Evolutionary conservation across 2,888 invertebrate genomes (phyloP).

Genomic region (Mystacides longicornis): DNA sequence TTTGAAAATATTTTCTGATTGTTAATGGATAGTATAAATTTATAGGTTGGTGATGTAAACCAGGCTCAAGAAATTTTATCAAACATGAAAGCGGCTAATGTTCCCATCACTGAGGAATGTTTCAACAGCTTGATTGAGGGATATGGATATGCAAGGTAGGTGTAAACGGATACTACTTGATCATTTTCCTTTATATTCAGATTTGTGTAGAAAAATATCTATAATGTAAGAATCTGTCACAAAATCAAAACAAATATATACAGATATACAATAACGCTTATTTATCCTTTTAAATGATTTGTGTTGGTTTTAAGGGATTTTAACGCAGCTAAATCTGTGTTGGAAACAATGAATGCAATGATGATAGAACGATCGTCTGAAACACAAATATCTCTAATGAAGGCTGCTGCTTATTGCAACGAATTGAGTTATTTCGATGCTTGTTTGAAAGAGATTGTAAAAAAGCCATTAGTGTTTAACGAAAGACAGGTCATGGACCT

Average conservation of each 20-base stretch:
- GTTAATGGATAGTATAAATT: too few species aligned
- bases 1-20: too few species aligned
- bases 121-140: constrained; percentile 55
- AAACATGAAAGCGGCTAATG: constrained; percentile 49
- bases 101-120: constrained; percentile 49
- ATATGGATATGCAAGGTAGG: constrained; percentile 48
- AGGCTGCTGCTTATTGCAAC: constrained; percentile 45
- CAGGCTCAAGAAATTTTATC: constrained; percentile 51
- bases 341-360: constrained; percentile 52
- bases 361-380: constrained; percentile 42
- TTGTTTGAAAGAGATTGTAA: constrained; percentile 34
- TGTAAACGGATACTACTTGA: too few species aligned
- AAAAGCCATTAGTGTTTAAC: constrained; percentile 34
- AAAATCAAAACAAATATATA: too few species aligned
- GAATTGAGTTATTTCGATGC: constrained; percentile 34
- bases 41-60: constrained; percentile 48
- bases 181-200: too few species aligned
- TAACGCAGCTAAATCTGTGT: constrained; percentile 41
- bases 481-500: constrained; percentile 46
- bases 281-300: background rate
- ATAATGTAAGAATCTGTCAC: too few species aligned
- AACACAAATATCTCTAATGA: constrained; percentile 46
- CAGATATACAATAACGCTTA: background rate
- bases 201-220: too few species aligned
- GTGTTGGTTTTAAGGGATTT: constrained; percentile 24